Conservation (phyloP, 2,888 invertebrate genomes). For the Spodoptera picta region DNA sequence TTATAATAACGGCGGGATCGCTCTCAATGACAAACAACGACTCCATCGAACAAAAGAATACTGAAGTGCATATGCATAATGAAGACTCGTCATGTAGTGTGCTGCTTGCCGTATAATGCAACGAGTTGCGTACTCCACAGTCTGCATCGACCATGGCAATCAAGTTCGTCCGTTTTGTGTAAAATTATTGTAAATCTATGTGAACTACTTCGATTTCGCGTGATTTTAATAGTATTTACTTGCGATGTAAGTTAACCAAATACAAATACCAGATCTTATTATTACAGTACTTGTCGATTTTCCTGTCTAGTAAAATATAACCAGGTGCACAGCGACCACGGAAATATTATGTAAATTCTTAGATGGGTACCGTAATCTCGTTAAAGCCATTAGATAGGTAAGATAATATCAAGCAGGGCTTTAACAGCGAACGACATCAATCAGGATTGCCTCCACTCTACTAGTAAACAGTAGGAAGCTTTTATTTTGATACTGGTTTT, state of each 20-base stretch:
- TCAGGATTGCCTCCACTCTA: slow-evolving; percentile 71
- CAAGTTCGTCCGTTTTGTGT: slow-evolving; percentile 24
- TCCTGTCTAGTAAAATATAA: slow-evolving; percentile 27
- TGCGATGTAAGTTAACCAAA: slow-evolving; percentile 19
- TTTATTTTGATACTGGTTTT: slow-evolving; percentile 49
- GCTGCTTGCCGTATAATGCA: slow-evolving; percentile 35
- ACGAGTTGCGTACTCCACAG: slow-evolving; percentile 31
- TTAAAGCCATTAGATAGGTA: slow-evolving; percentile 79
- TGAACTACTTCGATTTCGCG: slow-evolving; percentile 1
- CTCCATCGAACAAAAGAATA: slow-evolving; percentile 56
- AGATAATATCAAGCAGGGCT: slow-evolving; percentile 77
- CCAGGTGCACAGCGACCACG: slow-evolving; percentile 60
- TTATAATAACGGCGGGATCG: slow-evolving; percentile 56
- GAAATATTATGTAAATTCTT: slow-evolving; percentile 72
- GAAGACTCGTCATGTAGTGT: slow-evolving; percentile 32
- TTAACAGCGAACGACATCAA: slow-evolving; percentile 80
- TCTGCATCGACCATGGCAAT: slow-evolving; percentile 11
- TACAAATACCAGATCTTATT: slow-evolving; percentile 16
- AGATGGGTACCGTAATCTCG: slow-evolving; percentile 80
- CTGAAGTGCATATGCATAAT: slow-evolving; percentile 49
- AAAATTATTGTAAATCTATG: slow-evolving; percentile 38
- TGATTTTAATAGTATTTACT: slow-evolving; percentile 1
- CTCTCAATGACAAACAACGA: slow-evolving; percentile 55
- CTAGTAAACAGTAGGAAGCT: slow-evolving; percentile 65
- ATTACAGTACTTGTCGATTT: slow-evolving; percentile 28